Conservation (phyloP, 1,140 invertebrate genomes). For the Drosophila ercepeae region DNA sequence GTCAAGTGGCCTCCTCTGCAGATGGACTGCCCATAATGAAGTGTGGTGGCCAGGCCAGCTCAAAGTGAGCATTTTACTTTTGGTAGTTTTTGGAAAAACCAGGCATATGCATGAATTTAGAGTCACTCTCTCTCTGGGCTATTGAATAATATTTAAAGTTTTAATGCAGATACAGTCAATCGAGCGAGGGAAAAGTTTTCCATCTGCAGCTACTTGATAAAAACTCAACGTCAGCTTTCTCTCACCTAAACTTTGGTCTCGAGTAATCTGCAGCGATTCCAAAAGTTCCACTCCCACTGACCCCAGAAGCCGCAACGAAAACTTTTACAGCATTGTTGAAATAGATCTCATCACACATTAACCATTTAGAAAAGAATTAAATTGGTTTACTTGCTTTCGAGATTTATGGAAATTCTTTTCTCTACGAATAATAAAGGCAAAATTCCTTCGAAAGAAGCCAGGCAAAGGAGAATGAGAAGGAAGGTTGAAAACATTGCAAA, state of each 20-base stretch:
- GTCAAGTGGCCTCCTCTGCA: conserved; percentile 1
- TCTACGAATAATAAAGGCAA: conserved; percentile 44
- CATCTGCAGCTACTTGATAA: conserved; percentile 27
- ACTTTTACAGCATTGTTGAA: conserved; percentile 27
- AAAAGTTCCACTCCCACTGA: conserved; percentile 5
- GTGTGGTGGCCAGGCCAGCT: conserved; percentile 1
- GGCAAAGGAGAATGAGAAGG: conserved; percentile 7
- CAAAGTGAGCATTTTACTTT: not conserved
- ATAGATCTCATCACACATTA: conserved; percentile 43
- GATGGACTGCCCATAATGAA: conserved; percentile 16
- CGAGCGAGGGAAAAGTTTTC: conserved; percentile 7
- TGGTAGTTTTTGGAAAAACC: not conserved
- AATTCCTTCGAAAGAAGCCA: conserved; percentile 16
- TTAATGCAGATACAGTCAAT: not conserved
- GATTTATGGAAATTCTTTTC: conserved; percentile 69
- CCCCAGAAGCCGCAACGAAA: conserved; percentile 16
- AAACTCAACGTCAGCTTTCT: not conserved
- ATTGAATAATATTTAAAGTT: not conserved
- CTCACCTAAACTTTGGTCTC: conserved; percentile 3
- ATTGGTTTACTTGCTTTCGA: conserved; percentile 37
- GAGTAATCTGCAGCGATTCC: conserved; percentile 16
- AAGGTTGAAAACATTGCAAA: conserved; percentile 27
- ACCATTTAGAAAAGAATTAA: conserved; percentile 28
- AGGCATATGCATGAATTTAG: not conserved
- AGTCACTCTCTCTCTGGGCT: not conserved